These are phyloP conservation scores for Globia sparganii DNA, from an alignment of 2,888 invertebrate genomes.

Conservation along the genomic window DNA sequence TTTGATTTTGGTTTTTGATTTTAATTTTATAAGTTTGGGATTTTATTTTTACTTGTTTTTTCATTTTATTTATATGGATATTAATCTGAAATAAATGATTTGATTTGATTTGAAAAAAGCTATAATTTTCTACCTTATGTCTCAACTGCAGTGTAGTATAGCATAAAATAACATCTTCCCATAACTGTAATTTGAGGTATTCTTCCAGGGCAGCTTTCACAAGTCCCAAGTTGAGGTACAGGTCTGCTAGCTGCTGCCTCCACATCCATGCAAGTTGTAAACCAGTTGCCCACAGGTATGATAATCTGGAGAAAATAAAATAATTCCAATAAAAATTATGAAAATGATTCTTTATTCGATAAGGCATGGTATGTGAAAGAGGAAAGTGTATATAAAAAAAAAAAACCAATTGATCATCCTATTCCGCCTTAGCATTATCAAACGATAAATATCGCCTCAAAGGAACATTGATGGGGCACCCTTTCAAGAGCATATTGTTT, in stretches of 20 bases:
- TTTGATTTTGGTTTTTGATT: too few relatives aligned
- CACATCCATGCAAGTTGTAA: constrained; percentile 94
- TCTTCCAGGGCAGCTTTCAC: constrained; percentile 96
- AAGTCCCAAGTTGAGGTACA: constrained; percentile 95
- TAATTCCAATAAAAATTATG: background rate
- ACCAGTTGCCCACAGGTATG: constrained; percentile 93
- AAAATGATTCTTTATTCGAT: background rate
- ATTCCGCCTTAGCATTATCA: background rate
- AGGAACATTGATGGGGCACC: background rate
- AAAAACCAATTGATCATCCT: background rate
- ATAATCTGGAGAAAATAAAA: constrained; percentile 78
- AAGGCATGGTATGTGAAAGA: background rate
- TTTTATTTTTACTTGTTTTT: too few relatives aligned
- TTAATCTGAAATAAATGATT: too few relatives aligned
- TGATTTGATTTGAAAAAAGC: too few relatives aligned
- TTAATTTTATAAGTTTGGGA: too few relatives aligned
- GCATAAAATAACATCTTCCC: constrained; percentile 98
- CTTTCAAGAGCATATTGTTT: background rate
- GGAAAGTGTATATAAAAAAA: background rate
- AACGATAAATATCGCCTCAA: background rate
- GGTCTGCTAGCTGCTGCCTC: constrained; percentile 94
- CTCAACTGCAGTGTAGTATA: constrained; percentile 95
- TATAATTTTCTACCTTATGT: constrained; percentile 92
- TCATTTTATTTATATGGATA: too few relatives aligned
- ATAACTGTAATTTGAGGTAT: constrained; percentile 93